These are phyloP conservation scores for Xenentodon cancila DNA, from an alignment of 2,797 vertebrate species.

Conservation along the genomic window DNA sequence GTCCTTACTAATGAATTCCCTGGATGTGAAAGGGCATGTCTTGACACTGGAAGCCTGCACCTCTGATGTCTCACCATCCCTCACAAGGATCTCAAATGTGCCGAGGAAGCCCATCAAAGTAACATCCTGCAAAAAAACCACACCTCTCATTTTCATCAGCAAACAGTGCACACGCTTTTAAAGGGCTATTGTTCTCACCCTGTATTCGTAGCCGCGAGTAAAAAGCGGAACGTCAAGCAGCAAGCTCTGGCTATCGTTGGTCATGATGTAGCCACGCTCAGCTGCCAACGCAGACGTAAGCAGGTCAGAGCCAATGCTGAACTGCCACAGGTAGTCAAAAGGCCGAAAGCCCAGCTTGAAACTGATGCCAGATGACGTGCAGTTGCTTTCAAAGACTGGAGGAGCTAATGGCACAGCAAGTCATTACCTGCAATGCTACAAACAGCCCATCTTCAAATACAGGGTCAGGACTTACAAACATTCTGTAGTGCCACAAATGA, in stretches of 20 bases:
- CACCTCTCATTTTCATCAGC: conserved; percentile 48
- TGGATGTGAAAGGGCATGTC: conserved; percentile 72
- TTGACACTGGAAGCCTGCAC: conserved; percentile 57
- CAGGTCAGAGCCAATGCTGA: conserved; percentile 64
- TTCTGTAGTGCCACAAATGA: conserved; percentile 64
- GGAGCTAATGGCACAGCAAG: conserved; percentile 31
- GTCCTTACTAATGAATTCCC: conserved; percentile 79
- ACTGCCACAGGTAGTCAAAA: conserved; percentile 74
- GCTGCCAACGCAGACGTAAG: conserved; percentile 69
- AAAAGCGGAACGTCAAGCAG: conserved; percentile 78
- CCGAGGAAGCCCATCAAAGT: conserved; percentile 62
- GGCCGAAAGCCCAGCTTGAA: conserved; percentile 58
- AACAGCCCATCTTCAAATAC: background rate
- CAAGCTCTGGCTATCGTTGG: conserved; percentile 70
- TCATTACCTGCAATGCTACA: too few species aligned
- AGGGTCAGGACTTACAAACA: conserved; percentile 73
- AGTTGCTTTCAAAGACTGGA: conserved; percentile 52
- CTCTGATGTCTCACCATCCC: conserved; percentile 64
- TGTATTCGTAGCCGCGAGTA: conserved; percentile 72
- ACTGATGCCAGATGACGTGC: conserved; percentile 57
- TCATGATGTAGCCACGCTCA: conserved; percentile 71
- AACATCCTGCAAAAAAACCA: conserved; percentile 57
- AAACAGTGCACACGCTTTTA: too few species aligned
- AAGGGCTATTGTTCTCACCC: conserved; percentile 51
- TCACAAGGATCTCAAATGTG: conserved; percentile 76